phyloP scores from a whole-genome alignment of 2,797 vertebrate genomes.

The Rhodeus uyekii region DNA sequence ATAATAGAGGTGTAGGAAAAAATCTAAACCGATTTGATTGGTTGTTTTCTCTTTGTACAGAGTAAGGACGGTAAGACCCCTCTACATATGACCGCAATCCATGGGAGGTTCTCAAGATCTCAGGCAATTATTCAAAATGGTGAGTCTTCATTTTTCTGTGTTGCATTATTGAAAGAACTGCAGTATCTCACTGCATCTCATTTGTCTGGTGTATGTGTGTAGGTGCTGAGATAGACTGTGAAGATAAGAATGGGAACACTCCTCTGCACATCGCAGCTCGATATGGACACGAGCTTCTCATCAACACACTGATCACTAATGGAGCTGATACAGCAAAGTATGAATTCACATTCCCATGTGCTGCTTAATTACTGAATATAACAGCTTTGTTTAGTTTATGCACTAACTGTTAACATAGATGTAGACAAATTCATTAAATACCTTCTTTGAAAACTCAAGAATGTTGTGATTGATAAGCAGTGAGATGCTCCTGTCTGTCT shows the following conservation, averaged over 20 bases:
- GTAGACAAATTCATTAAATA: neutral
- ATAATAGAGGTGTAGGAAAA: neutral
- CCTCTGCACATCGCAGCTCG: conserved; percentile 96
- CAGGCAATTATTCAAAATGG: conserved; percentile 97
- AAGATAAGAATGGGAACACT: conserved; percentile 97
- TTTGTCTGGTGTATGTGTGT: conserved; percentile 31
- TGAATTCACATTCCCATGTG: conserved; percentile 59
- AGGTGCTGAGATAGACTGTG: conserved; percentile 98
- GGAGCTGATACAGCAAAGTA: conserved; percentile 97
- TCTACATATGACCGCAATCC: conserved; percentile 97
- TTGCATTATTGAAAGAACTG: neutral
- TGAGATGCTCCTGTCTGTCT: neutral
- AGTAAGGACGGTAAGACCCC: conserved; percentile 99
- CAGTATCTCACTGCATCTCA: neutral
- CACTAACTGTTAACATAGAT: neutral
- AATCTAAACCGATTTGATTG: neutral
- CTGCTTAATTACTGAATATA: conserved; percentile 5
- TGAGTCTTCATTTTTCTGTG: conserved; percentile 64
- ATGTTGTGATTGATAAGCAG: neutral
- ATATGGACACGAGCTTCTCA: conserved; percentile 96
- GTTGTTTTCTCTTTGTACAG: conserved; percentile 65
- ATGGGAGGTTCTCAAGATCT: conserved; percentile 96
- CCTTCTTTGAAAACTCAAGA: neutral
- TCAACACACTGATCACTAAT: conserved; percentile 96
- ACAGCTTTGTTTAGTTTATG: neutral